phyloP scores from a whole-genome alignment of 2,113 vertebrate species.

The Chamaea fasciata region DNA sequence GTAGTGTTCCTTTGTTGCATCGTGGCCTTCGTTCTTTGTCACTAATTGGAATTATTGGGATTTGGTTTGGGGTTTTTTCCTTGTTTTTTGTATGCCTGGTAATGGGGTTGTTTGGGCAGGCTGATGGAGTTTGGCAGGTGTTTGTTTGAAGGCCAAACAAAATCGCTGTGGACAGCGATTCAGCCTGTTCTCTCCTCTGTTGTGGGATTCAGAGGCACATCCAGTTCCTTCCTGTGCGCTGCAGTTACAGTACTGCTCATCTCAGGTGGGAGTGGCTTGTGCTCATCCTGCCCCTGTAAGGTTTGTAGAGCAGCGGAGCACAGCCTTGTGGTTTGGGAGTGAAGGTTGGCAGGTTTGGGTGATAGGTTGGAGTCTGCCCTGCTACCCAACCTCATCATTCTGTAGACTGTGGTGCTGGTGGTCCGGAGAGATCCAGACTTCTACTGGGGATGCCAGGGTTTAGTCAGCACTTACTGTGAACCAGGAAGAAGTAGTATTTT shows the following conservation, averaged over 20 bases:
- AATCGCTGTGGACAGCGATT: background rate
- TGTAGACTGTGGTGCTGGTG: rapidly evolving
- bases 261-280: background rate
- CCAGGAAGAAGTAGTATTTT: background rate
- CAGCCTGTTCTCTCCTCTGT: background rate
- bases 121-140: background rate
- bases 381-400: rapidly evolving
- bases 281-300: background rate
- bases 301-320: background rate
- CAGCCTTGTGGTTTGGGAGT: rapidly evolving
- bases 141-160: background rate
- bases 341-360: background rate
- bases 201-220: background rate
- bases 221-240: rapidly evolving
- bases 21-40: background rate
- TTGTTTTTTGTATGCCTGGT: background rate
- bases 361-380: background rate
- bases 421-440: rapidly evolving
- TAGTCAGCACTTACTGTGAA: background rate
- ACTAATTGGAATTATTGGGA: background rate
- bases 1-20: background rate
- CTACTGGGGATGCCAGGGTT: background rate
- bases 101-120: background rate
- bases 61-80: background rate
- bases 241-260: rapidly evolving